Conservation (phyloP, 2,113 vertebrate species). For the Tupaia tana region DNA sequence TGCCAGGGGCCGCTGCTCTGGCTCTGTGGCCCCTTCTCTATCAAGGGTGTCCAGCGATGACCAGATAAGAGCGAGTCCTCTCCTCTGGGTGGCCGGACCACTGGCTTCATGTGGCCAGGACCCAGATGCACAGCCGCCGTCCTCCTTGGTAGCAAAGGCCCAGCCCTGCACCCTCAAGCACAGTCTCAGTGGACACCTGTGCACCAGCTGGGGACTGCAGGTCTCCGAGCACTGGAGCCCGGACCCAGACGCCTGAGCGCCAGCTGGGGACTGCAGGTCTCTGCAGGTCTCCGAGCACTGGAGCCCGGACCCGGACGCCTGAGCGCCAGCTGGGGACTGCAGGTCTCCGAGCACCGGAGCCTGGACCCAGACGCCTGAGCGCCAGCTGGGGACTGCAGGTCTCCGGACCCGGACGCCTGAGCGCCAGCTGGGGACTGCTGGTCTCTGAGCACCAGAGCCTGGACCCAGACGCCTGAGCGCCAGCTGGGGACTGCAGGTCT, state of each 20-base stretch:
- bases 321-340: rapidly evolving
- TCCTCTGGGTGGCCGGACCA: background rate
- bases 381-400: rapidly evolving
- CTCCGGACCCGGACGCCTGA: background rate
- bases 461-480: background rate
- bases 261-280: background rate
- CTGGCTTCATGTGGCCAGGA: background rate
- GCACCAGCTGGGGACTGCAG: rapidly evolving
- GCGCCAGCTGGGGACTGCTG: rapidly evolving
- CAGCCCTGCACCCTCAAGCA: rapidly evolving
- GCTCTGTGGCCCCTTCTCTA: background rate
- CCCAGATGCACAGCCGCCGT: background rate
- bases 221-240: background rate
- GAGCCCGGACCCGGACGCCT: background rate
- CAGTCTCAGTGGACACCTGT: background rate
- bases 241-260: background rate
- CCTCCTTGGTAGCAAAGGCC: background rate
- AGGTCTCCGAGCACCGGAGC: background rate
- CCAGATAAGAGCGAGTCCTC: background rate
- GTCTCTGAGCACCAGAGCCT: background rate
- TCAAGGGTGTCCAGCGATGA: background rate
- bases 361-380: background rate
- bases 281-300: rapidly evolving
- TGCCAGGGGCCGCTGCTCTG: no score
- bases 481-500: background rate